Percentiles rank a stretch among this genome's conserved stretches.
phyloP scores from a whole-genome alignment of 2,888 invertebrate species.

The Thereva nobilitata region DNA sequence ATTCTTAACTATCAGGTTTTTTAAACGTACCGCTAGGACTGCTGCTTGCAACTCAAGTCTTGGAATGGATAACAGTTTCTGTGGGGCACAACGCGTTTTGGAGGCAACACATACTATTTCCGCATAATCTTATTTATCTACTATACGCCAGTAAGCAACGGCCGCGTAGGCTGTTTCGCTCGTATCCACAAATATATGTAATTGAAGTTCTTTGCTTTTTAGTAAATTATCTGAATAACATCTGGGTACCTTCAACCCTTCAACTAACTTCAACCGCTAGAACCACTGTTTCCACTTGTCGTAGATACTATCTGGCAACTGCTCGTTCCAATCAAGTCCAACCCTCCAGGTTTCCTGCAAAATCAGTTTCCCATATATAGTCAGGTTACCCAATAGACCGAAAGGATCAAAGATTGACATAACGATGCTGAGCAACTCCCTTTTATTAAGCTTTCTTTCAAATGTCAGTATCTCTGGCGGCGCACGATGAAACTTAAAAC shows the following conservation, averaged over 20 bases:
- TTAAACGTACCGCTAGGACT: neutral
- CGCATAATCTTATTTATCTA: neutral
- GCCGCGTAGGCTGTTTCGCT: conserved; percentile 44
- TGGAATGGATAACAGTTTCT: neutral
- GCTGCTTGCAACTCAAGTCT: neutral
- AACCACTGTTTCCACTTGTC: conserved; percentile 44
- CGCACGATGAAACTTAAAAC: conserved; percentile 29
- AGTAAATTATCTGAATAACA: conserved; percentile 38
- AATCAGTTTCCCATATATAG: conserved; percentile 44
- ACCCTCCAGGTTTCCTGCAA: conserved; percentile 44
- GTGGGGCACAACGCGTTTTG: neutral
- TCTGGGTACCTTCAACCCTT: conserved; percentile 31
- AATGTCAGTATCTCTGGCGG: conserved; percentile 31
- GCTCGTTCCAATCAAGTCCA: conserved; percentile 23
- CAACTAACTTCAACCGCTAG: conserved; percentile 33
- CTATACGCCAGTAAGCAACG: conserved; percentile 43
- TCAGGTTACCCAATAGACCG: conserved; percentile 45
- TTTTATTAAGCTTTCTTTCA: conserved; percentile 42
- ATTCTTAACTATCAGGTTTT: neutral
- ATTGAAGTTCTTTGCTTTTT: conserved; percentile 35
- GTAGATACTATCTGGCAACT: conserved; percentile 27
- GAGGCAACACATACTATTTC: neutral
- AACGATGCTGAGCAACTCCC: conserved; percentile 42
- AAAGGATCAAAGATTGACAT: conserved; percentile 50
- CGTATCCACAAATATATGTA: conserved; percentile 46